These are phyloP conservation scores for Microctonus hyperodae DNA, from an alignment of 2,888 invertebrate species.

Conservation along the genomic window DNA sequence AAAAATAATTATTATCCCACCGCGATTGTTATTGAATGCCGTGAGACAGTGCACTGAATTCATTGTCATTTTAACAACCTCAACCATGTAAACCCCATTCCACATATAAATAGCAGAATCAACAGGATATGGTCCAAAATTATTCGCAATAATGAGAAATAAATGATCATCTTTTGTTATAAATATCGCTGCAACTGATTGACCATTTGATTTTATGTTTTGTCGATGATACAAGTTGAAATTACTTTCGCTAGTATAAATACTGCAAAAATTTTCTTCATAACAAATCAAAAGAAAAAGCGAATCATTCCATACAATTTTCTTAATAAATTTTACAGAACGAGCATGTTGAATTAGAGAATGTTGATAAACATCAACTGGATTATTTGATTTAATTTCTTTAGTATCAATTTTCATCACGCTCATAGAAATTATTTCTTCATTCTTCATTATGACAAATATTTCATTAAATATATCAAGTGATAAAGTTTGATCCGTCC, in stretches of 20 bases:
- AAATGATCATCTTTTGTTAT: constrained; percentile 45
- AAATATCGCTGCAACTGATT: constrained; percentile 47
- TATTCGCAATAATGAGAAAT: constrained; percentile 47
- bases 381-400: neutral
- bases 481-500: constrained; percentile 31
- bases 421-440: constrained; percentile 38
- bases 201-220: constrained; percentile 36
- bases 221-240: constrained; percentile 40
- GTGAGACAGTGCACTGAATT: constrained; percentile 48
- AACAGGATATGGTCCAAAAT: constrained; percentile 38
- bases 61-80: constrained; percentile 39
- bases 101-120: constrained; percentile 51
- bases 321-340: constrained; percentile 35
- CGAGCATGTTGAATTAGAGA: neutral
- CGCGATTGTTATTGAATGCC: constrained; percentile 43
- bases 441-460: constrained; percentile 39
- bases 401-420: neutral
- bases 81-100: constrained; percentile 54
- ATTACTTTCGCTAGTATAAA: constrained; percentile 41
- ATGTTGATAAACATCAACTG: neutral
- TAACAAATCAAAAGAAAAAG: constrained; percentile 47
- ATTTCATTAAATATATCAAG: constrained; percentile 38
- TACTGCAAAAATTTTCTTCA: constrained; percentile 39
- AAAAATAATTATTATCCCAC: constrained; percentile 46
- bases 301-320: constrained; percentile 43